Evolutionary conservation across 2,113 vertebrate species (phyloP), one percentile per base, ranked within the genome.

Genomic region (Ardeotis arabs): DNA sequence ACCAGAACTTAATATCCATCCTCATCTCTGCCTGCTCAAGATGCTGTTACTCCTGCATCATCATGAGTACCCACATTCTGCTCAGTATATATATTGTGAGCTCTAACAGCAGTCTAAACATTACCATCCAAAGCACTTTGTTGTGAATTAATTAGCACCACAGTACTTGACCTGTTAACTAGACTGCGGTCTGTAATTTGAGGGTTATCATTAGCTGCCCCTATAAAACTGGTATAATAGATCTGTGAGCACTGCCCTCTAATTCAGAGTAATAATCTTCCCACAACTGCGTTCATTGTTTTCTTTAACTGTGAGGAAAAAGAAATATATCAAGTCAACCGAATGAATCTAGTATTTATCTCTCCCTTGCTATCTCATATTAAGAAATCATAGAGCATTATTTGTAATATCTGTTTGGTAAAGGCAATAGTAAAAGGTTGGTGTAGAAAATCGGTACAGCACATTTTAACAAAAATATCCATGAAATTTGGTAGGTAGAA

Each of bases 401-500:
- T 68, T 89, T 45, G 64, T 20, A 92, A 4, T 58, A 91, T 9
- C 49, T 44, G 18, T 90, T 87, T 76, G 35, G 60, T 70, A 93
- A 80, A 84, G 35, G 10, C 20, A 73, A 41, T 14, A 17, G 12
- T 76, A 76, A 94, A 93, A 90, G 47, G 28, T 19, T 90, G 52
- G 11, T 90, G 35, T n/a, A 85, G 82, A 87, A 94, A 94, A 94
- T 15, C 90, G 44, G 27, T 44, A 82, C 8, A 76, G 52, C 49
- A 58, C 37, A 76, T 74, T 89, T 68, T 70, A 92, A 90, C 31
- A 90, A 94, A 96, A 94, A 90, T 23, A 82, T 37, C 31, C 23
- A 47, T 29, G 63, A 70, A 91, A 94, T 81, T 77, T 75, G 21
- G 25, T 72, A 74, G 58, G 69, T 44, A 75, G 37, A 93, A 75